Evolutionary conservation across 2,113 vertebrate genomes (phyloP), one percentile per base, ranked within the genome.

Genomic region (Alethe castanea): DNA sequence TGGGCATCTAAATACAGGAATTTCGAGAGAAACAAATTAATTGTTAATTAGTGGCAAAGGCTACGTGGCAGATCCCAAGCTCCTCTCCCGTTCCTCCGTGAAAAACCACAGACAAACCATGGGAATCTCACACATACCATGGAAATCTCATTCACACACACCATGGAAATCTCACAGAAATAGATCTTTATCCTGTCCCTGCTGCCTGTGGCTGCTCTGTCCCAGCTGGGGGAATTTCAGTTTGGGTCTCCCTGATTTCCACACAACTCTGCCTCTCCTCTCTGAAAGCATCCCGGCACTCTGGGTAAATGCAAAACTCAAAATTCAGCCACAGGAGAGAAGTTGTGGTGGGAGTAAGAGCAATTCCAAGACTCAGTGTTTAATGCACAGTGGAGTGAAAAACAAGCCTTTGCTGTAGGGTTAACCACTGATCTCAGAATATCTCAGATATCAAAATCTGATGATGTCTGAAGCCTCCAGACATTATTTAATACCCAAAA

Each of bases 61-160:
- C 45, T 19, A 1, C 8, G 2, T 0, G 4, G 61, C 29, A 59
- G 25, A 54, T 61, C 44, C 65, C 57, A 40, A 47, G n/a, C 19
- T 29, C 8, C 65, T 60, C 56, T 60, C 44, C 17, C 5, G 1
- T 76, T 73, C 47, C 45, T 72, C 54, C 29, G 6, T 54, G 36
- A 17, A 81, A 17, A 89, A 26, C 24, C 61, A 44, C 47, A 48
- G 11, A 47, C 22, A 48, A 9, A 16, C 0, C 0, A 48, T 23
- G 47, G 47, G 12, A 48, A 48, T 48, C 47, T 48, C 47, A 48
- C 24, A 14, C 23, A 50, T 25, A 1, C 36, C 47, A 11, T 2
- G 38, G 38, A 11, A 64, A 53, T 53, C 59, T n/a, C 60, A 53
- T 25, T 45, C 44, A 47, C 20, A 17, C 26, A 28, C 6, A 2